These are phyloP conservation scores for Thecocarcelia acutangulata DNA, from an alignment of 2,888 invertebrate genomes.

Conservation along the genomic window DNA sequence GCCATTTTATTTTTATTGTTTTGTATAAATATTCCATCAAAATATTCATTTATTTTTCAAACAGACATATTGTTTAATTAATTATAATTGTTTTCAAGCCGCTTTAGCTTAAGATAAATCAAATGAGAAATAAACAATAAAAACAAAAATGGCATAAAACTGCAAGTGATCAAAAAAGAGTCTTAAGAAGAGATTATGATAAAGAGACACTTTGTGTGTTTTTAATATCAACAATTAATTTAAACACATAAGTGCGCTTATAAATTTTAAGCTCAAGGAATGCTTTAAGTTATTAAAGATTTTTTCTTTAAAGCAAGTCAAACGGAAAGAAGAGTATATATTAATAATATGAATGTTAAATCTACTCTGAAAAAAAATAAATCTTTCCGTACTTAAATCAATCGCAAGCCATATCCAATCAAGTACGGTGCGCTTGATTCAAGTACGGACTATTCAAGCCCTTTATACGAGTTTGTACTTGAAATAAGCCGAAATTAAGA, in stretches of 20 bases:
- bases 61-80: conserved; percentile 3
- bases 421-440: too few relatives aligned
- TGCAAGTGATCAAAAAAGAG: neutral
- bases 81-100: conserved; percentile 35
- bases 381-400: too few relatives aligned
- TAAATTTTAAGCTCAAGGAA: neutral
- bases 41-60: conserved; percentile 19
- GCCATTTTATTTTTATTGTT: conserved; percentile 33
- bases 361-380: too few relatives aligned
- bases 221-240: conserved; percentile 41
- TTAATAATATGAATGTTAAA: too few relatives aligned
- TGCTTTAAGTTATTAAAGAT: neutral
- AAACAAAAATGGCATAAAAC: neutral
- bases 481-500: too few relatives aligned
- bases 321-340: too few relatives aligned
- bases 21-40: conserved; percentile 19
- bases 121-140: conserved; percentile 2
- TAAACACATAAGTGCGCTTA: conserved; percentile 29
- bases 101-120: conserved; percentile 38
- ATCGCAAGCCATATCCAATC: too few relatives aligned
- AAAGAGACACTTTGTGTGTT: conserved; percentile 49
- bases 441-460: too few relatives aligned
- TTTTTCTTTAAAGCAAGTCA: too few relatives aligned
- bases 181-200: conserved; percentile 54
- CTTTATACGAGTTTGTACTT: too few relatives aligned